Percentiles rank a stretch among this genome's conserved stretches.
phyloP scores from a whole-genome alignment of 2,888 invertebrate species.

The Melitaea athalia region DNA sequence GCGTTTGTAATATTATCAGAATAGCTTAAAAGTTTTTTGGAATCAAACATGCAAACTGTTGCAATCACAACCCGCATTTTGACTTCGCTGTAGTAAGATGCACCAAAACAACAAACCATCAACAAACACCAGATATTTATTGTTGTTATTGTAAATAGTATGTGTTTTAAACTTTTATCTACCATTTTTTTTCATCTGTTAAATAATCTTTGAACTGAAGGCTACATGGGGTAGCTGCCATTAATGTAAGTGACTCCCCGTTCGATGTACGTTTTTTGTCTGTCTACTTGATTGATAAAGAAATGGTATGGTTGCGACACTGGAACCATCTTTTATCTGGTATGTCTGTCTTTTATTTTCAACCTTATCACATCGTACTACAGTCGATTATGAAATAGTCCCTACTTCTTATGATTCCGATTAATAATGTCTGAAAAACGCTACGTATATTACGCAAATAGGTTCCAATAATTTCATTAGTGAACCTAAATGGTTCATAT shows the following conservation, averaged over 20 bases:
- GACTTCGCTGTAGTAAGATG: too few species aligned
- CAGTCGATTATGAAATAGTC: constrained; percentile 3
- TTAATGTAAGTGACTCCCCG: constrained; percentile 76
- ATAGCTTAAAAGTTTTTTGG: too few species aligned
- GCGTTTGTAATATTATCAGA: too few species aligned
- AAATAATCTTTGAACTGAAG: constrained; percentile 52
- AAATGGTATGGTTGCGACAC: constrained; percentile 72
- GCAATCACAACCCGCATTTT: too few species aligned
- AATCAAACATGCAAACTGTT: too few species aligned
- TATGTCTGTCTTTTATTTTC: constrained; percentile 37
- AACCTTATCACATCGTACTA: constrained; percentile 3
- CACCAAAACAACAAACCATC: too few species aligned
- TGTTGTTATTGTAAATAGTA: too few species aligned
- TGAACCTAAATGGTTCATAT: not conserved
- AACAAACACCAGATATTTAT: too few species aligned
- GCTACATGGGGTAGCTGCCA: constrained; percentile 61
- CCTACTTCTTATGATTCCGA: constrained; percentile 11
- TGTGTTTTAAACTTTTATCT: not conserved
- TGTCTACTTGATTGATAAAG: constrained; percentile 77
- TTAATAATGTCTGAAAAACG: constrained; percentile 21
- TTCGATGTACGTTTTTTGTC: constrained; percentile 76
- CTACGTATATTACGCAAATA: constrained; percentile 16
- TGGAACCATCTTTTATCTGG: constrained; percentile 48
- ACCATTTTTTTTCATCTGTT: constrained; percentile 14
- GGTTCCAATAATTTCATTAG: not conserved